Percentiles rank a stretch among this genome's conserved stretches.
Evolutionary conservation across 2,888 invertebrate species (phyloP).

Genomic region (Acheta domesticus): DNA sequence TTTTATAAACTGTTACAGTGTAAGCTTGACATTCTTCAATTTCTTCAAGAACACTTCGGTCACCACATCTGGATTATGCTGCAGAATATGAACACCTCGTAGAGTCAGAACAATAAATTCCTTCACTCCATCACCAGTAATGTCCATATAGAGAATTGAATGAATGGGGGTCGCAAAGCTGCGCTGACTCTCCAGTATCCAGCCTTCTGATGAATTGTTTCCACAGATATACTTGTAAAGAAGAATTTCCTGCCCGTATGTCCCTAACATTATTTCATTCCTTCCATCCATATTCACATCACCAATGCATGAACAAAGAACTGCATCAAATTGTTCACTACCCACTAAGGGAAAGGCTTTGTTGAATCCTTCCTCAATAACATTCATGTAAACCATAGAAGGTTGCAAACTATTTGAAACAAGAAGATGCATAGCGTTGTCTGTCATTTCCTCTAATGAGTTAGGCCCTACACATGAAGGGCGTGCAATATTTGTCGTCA

Average conservation of each 20-base stretch:
- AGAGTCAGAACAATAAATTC: slow-evolving; percentile 63
- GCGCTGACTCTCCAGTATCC: slow-evolving; percentile 53
- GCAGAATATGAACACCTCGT: slow-evolving; percentile 64
- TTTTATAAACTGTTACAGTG: too few species aligned
- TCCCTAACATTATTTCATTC: slow-evolving; percentile 66
- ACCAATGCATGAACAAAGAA: slow-evolving; percentile 59
- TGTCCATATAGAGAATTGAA: slow-evolving; percentile 58
- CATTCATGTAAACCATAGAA: slow-evolving; percentile 55
- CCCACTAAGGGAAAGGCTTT: slow-evolving; percentile 49
- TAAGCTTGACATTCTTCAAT: slow-evolving; percentile 18
- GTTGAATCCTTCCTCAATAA: slow-evolving; percentile 51
- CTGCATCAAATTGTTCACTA: slow-evolving; percentile 57
- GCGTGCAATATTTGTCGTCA: slow-evolving; percentile 39
- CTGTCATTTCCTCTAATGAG: slow-evolving; percentile 34
- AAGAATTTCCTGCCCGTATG: slow-evolving; percentile 60
- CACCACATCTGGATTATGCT: slow-evolving; percentile 43
- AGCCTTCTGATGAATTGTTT: slow-evolving; percentile 41
- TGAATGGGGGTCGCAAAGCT: slow-evolving; percentile 61
- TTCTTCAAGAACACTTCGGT: slow-evolving; percentile 19
- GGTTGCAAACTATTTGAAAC: slow-evolving; percentile 56
- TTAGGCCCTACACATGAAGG: slow-evolving; percentile 39
- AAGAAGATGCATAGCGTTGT: slow-evolving; percentile 53
- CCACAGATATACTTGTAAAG: slow-evolving; percentile 50
- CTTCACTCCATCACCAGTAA: slow-evolving; percentile 64
- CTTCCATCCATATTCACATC: slow-evolving; percentile 69